Evolutionary conservation across 2,113 vertebrate genomes (phyloP), one percentile per base, ranked within the genome.

Genomic region (Ammodytes dubius): DNA sequence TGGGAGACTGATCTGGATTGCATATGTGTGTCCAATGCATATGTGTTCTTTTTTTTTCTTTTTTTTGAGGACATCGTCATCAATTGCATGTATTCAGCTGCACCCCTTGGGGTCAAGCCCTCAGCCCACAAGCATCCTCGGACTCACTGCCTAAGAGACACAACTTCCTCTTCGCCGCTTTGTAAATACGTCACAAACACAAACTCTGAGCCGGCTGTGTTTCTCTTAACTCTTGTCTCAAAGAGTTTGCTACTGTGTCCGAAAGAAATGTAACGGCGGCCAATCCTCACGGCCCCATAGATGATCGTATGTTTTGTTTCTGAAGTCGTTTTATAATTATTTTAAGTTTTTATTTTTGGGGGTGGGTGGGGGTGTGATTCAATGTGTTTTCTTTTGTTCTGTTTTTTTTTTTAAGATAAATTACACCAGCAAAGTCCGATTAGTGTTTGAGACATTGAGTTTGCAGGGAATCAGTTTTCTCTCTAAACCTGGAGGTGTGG

Each of bases 351-450:
- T 60, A 2, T 59, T 59, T 61, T 64, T 50, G 15, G 39, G 35
- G 7, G 6, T 14, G 37, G 40, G 45, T n/a, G n/a, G 17, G 15
- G 35, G 72, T 59, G 76, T 58, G 77, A 57, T 43, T 64, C 40
- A 35, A 71, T 69, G 69, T 37, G 14, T 54, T 37, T 64, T 69
- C 10, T 52, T 67, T 64, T 76, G 52, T 75, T 49, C 71, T 78
- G 49, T 10, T 77, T 53, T 54, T 50, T 81, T 75, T 68, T 50
- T 49, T 17, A 81, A 69, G 42, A 86, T 86, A 82, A 86, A 79
- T 84, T 63, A 90, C 92, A 94, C 93, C 92, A 94, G 92, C 92
- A 91, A 85, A 86, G 73, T 57, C 4, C 82, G 81, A 81, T 71
- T 65, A 83, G 15, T 37, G 77, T 45, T 63, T 39, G 66, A 74